A percentile compares a stretch with the other conserved stretches of the same genome.
These are phyloP conservation scores for Eupelmus urozonus DNA, from an alignment of 2,888 invertebrate species.

Conservation along the genomic window DNA sequence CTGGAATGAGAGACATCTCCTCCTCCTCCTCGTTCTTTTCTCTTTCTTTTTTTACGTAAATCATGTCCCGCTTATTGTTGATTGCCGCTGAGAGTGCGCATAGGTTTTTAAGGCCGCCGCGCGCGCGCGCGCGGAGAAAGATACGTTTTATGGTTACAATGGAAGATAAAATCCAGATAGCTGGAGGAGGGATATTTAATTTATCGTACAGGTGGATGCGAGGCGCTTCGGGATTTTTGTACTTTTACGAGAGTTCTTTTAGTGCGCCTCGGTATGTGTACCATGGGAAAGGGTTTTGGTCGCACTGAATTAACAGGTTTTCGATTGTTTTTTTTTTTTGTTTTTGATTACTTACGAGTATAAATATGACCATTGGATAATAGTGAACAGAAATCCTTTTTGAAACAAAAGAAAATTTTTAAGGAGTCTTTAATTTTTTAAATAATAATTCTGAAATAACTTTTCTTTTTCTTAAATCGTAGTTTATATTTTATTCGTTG, in stretches of 20 bases:
- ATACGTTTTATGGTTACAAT: slow-evolving; percentile 58
- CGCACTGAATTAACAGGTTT: too few relatives aligned
- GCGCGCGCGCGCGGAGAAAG: background rate
- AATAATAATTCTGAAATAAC: too few relatives aligned
- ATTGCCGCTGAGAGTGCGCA: slow-evolving; percentile 14
- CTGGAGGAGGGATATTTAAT: slow-evolving; percentile 37
- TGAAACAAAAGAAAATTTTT: too few relatives aligned
- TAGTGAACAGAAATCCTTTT: too few relatives aligned
- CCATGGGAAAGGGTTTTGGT: too few relatives aligned
- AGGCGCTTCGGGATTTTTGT: slow-evolving; percentile 8
- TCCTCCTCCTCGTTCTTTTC: background rate
- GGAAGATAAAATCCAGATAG: slow-evolving; percentile 56
- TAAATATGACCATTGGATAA: too few relatives aligned
- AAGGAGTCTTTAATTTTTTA: too few relatives aligned
- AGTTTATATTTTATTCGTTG: too few relatives aligned
- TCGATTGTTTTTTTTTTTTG: too few relatives aligned
- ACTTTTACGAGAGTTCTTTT: slow-evolving; percentile 16
- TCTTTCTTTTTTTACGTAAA: slow-evolving; percentile 45
- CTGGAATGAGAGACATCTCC: slow-evolving; percentile 40
- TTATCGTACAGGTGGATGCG: slow-evolving; percentile 37
- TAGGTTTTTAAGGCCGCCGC: slow-evolving; percentile 19
- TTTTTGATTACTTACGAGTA: too few relatives aligned
- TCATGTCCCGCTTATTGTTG: slow-evolving; percentile 57
- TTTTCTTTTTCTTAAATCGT: too few relatives aligned
- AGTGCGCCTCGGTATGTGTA: too few relatives aligned